Evolutionary conservation across 2,797 vertebrate genomes (phyloP).

Genomic region (Hoplostethus mediterraneus): DNA sequence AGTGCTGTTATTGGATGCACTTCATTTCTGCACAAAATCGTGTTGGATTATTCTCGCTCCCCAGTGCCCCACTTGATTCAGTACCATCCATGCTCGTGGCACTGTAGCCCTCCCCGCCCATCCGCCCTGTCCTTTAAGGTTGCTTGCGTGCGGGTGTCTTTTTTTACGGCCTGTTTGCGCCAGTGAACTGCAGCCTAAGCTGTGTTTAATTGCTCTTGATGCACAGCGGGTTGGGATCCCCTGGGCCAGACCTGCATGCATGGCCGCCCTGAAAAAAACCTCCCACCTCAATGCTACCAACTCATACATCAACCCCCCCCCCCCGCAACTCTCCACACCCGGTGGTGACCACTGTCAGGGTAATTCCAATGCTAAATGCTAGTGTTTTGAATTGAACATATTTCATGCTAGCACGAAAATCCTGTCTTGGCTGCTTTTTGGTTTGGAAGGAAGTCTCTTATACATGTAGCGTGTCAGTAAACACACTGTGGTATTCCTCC

Average conservation of each 20-base stretch:
- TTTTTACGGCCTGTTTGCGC: slow-evolving; percentile 65
- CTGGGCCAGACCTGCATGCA: slow-evolving; percentile 64
- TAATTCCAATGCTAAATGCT: slow-evolving; percentile 52
- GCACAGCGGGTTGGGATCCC: slow-evolving; percentile 65
- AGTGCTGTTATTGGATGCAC: slow-evolving; percentile 12
- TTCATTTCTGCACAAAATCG: slow-evolving; percentile 31
- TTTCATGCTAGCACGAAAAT: too few relatives aligned
- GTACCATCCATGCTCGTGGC: slow-evolving; percentile 32
- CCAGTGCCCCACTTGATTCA: slow-evolving; percentile 29
- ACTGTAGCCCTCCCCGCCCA: slow-evolving; percentile 6
- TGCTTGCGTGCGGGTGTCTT: slow-evolving; percentile 44
- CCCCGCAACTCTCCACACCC: slow-evolving; percentile 12
- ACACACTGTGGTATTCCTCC: background rate
- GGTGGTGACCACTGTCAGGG: slow-evolving; percentile 26
- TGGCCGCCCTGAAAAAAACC: slow-evolving; percentile 59
- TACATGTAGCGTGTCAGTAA: too few relatives aligned
- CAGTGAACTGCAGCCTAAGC: slow-evolving; percentile 58
- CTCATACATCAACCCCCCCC: background rate
- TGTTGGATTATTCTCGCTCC: slow-evolving; percentile 41
- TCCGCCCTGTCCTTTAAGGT: slow-evolving; percentile 57
- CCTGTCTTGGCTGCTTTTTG: too few relatives aligned
- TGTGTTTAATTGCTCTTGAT: slow-evolving; percentile 75
- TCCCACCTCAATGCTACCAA: slow-evolving; percentile 63
- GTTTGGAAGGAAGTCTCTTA: too few relatives aligned
- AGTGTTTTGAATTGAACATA: background rate